Percentiles rank a stretch among this genome's conserved stretches.
Conservation (phyloP, 92 coral and sea anemone genomes). For the Palythoa grandiflora region DNA sequence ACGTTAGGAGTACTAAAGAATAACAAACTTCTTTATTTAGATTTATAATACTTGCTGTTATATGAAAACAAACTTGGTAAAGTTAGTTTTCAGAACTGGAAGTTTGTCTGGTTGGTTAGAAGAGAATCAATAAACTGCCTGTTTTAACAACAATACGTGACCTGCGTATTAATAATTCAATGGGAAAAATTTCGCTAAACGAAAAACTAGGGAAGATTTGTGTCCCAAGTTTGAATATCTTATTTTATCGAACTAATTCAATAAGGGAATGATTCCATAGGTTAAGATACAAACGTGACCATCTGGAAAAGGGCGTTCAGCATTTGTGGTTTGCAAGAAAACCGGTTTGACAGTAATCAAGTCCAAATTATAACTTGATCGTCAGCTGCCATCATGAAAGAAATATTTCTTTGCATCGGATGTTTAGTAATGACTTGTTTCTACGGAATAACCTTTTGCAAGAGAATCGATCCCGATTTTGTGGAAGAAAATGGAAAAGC, state of each 20-base stretch:
- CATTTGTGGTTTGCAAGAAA: not conserved
- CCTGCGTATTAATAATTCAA: constrained; percentile 41
- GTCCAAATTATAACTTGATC: not conserved
- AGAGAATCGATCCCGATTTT: constrained; percentile 59
- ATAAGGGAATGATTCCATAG: constrained; percentile 16
- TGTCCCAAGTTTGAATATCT: constrained; percentile 3
- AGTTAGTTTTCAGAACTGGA: not conserved
- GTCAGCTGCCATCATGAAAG: constrained; percentile 10
- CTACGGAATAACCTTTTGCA: not conserved
- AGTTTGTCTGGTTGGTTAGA: constrained; percentile 14
- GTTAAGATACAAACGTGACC: not conserved
- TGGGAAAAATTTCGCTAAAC: not conserved
- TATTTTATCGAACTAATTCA: not conserved
- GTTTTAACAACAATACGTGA: constrained; percentile 45
- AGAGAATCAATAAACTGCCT: not conserved
- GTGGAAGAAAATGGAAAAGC: constrained; percentile 73
- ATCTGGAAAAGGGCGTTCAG: not conserved
- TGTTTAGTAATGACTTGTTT: constrained; percentile 17
- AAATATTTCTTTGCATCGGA: constrained; percentile 1
- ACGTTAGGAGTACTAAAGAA: constrained; percentile 11
- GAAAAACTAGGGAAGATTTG: not conserved
- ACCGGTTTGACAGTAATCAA: not conserved
- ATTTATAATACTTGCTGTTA: constrained; percentile 11
- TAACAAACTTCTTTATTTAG: not conserved
- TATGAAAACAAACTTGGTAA: not conserved